Evolutionary conservation across 2,113 vertebrate species (phyloP).

Genomic region (Channa maculata): DNA sequence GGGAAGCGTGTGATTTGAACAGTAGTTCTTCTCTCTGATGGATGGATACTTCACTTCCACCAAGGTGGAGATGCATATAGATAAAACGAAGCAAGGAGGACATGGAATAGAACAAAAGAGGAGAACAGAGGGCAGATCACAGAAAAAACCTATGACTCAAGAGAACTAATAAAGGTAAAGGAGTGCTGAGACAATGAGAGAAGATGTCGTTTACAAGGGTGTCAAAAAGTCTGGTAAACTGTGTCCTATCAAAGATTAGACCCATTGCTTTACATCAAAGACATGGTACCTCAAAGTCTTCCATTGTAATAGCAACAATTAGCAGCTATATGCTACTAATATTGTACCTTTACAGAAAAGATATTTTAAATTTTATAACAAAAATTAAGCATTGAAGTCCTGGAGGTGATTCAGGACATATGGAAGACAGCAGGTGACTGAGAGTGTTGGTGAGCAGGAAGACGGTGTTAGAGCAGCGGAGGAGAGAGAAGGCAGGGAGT

Average conservation of each 20-base stretch:
- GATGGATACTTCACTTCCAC: conserved; percentile 62
- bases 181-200: not conserved
- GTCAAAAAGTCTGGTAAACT: not conserved
- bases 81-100: conserved; percentile 18
- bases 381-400: not conserved
- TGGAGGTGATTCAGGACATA: conserved; percentile 50
- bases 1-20: conserved; percentile 70
- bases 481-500: conserved; percentile 51
- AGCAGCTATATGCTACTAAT: too few relatives aligned
- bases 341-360: too few relatives aligned
- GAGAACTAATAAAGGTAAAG: not conserved
- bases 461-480: conserved; percentile 51
- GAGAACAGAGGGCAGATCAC: conserved; percentile 5
- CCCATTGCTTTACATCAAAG: not conserved
- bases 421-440: conserved; percentile 64
- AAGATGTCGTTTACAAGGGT: not conserved
- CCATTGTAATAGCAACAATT: too few relatives aligned
- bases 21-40: conserved; percentile 62
- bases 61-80: conserved; percentile 28
- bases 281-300: not conserved
- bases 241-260: not conserved
- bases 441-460: conserved; percentile 26
- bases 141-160: not conserved
- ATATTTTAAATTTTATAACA: too few relatives aligned
- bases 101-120: conserved; percentile 5